Percentiles rank a stretch among this genome's conserved stretches.
phyloP scores from a whole-genome alignment of 2,113 vertebrate species.

The Pomatostomus ruficeps region DNA sequence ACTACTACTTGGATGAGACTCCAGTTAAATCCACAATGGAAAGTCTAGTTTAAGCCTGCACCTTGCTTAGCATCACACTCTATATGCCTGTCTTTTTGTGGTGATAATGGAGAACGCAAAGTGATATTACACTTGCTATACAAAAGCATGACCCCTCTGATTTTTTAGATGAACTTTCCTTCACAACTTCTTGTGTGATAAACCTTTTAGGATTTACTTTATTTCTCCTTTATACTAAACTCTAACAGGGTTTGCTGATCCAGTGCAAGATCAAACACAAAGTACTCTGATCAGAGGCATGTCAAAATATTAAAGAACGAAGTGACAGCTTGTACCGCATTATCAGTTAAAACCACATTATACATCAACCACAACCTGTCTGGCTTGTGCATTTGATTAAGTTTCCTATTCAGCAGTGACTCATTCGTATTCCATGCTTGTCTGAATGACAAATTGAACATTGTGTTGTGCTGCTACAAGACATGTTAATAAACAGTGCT shows the following conservation, averaged over 20 bases:
- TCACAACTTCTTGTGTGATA: not conserved
- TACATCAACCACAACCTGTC: constrained; percentile 67
- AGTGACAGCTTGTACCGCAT: constrained; percentile 46
- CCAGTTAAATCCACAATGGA: not conserved
- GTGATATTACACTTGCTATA: not conserved
- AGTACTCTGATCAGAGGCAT: constrained; percentile 68
- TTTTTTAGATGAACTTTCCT: not conserved
- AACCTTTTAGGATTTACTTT: not conserved
- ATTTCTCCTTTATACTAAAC: not conserved
- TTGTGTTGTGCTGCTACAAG: constrained; percentile 58
- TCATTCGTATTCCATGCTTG: constrained; percentile 64
- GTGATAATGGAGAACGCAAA: not conserved
- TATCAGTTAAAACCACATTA: constrained; percentile 60
- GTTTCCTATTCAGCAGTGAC: constrained; percentile 55
- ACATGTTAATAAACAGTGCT: constrained; percentile 70
- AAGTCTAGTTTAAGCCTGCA: not conserved
- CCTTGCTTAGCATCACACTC: not conserved
- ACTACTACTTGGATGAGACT: not conserved
- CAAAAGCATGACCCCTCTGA: not conserved
- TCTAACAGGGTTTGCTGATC: constrained; percentile 65
- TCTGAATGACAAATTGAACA: constrained; percentile 70
- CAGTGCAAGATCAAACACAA: constrained; percentile 83
- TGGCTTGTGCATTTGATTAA: constrained; percentile 67
- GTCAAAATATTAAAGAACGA: constrained; percentile 63
- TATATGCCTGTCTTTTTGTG: not conserved